phyloP scores from a whole-genome alignment of 2,113 vertebrate species.

The Indicator maculatus region DNA sequence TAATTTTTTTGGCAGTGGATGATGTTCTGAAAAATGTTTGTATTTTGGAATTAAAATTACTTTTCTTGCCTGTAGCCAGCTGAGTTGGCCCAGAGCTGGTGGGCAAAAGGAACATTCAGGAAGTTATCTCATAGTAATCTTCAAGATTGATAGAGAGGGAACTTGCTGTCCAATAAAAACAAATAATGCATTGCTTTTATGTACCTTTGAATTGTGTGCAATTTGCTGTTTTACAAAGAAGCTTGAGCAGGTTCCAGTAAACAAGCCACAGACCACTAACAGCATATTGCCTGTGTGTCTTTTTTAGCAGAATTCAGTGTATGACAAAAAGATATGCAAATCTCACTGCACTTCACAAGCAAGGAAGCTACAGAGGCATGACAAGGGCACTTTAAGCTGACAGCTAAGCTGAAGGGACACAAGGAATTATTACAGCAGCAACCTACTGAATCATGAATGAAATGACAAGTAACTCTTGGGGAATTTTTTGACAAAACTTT shows the following conservation, averaged over 20 bases:
- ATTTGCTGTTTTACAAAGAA: background rate
- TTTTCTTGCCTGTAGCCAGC: conserved; percentile 32
- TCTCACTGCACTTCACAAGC: background rate
- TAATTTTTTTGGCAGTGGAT: background rate
- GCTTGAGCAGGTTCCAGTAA: background rate
- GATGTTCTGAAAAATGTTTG: conserved; percentile 51
- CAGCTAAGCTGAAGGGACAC: background rate
- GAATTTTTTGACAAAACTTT: background rate
- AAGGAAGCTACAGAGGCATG: background rate
- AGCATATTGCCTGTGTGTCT: background rate
- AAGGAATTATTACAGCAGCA: background rate
- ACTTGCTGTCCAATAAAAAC: conserved; percentile 12
- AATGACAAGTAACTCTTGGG: background rate
- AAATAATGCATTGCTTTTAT: background rate
- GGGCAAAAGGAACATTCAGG: background rate
- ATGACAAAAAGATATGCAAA: background rate
- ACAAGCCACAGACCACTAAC: background rate
- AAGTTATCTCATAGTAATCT: conserved; percentile 3
- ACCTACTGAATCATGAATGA: background rate
- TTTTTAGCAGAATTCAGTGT: background rate
- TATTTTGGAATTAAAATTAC: conserved; percentile 36
- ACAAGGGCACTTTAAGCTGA: background rate
- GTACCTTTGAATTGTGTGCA: background rate
- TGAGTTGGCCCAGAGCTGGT: background rate
- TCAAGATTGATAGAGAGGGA: background rate